A percentile compares a stretch with the other conserved stretches of the same genome.
phyloP scores from a whole-genome alignment of 2,113 vertebrate genomes.

The Edolisoma coerulescens region DNA sequence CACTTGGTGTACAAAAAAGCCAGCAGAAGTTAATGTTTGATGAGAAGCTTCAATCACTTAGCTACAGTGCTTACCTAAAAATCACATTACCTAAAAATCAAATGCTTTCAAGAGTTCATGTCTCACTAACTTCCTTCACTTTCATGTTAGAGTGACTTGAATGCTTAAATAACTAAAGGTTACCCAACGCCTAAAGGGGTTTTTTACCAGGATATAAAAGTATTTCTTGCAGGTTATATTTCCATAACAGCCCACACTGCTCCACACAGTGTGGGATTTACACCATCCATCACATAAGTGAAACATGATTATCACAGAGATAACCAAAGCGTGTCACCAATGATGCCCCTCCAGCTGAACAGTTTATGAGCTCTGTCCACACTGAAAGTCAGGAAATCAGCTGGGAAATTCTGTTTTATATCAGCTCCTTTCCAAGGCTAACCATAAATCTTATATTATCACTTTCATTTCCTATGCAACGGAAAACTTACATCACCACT shows the following conservation, averaged over 20 bases:
- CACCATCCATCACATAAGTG: background rate
- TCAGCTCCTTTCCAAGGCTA: background rate
- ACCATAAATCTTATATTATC: background rate
- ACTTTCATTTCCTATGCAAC: background rate
- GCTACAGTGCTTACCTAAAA: background rate
- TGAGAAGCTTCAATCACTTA: slow-evolving; percentile 3
- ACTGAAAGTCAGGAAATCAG: background rate
- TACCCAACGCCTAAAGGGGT: background rate
- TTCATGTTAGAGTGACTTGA: background rate
- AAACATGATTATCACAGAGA: background rate
- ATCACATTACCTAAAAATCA: background rate
- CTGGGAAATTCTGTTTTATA: background rate
- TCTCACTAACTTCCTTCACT: background rate
- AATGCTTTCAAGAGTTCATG: background rate
- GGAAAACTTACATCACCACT: slow-evolving; percentile 1
- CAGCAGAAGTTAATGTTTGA: slow-evolving; percentile 4
- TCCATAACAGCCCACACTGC: background rate
- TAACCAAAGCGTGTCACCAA: background rate
- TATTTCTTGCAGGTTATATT: background rate
- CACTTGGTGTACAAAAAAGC: background rate
- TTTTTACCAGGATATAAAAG: background rate
- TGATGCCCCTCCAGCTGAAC: background rate
- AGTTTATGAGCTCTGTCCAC: background rate
- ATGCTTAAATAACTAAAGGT: background rate
- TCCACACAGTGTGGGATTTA: background rate